phyloP scores from a whole-genome alignment of 2,888 invertebrate species.

The Cephus sareptanus region DNA sequence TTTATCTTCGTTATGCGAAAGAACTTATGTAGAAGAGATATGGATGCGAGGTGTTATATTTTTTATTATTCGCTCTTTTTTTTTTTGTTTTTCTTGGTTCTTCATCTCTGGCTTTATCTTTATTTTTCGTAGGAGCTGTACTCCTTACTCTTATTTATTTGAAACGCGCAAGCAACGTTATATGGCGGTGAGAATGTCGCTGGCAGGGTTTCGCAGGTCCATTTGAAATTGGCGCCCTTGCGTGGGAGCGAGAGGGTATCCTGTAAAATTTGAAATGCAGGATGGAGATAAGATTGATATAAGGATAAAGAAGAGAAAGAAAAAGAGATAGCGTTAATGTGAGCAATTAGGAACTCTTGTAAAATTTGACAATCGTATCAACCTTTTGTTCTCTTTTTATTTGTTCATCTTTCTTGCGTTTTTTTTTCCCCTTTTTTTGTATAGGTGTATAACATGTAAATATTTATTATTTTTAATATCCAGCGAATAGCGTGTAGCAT shows the following conservation, averaged over 20 bases:
- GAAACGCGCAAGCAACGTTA: constrained; percentile 21
- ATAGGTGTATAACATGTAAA: constrained; percentile 53
- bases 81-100: constrained; percentile 19
- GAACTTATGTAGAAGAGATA: constrained; percentile 23
- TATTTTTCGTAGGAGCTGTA: constrained; percentile 1
- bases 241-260: background rate
- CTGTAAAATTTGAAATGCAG: background rate
- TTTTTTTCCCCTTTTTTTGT: constrained; percentile 40
- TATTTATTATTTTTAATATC: constrained; percentile 62
- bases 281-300: background rate
- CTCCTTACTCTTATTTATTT: constrained; percentile 38
- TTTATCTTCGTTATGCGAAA: constrained; percentile 48
- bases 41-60: constrained; percentile 29
- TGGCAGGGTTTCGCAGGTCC: background rate
- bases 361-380: constrained; percentile 55
- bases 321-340: background rate
- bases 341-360: constrained; percentile 12
- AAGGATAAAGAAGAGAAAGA: background rate
- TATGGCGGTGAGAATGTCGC: constrained; percentile 26
- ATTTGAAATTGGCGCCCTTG: background rate
- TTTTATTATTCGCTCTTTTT: constrained; percentile 13
- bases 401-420: constrained; percentile 38
- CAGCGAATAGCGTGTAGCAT: constrained; percentile 24
- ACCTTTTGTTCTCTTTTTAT: constrained; percentile 52
- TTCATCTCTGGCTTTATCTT: background rate